Evolutionary conservation across 1,140 invertebrate genomes (phyloP).

Genomic region (Magallana ariakensis): DNA sequence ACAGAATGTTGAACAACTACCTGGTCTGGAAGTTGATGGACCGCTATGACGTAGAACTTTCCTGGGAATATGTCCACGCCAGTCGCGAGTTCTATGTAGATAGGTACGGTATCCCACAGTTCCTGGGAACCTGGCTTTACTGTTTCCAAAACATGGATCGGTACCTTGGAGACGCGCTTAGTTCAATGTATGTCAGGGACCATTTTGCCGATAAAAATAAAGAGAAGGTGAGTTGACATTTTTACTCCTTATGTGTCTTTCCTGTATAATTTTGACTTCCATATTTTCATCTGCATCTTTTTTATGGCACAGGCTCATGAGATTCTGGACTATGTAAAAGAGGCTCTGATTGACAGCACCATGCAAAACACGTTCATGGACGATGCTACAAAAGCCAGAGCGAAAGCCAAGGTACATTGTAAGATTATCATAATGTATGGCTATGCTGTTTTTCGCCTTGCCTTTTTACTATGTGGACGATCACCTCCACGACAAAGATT

Average conservation of each 20-base stretch:
- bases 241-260: not conserved
- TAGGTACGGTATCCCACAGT: conserved; percentile 80
- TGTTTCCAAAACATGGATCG: conserved; percentile 81
- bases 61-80: conserved; percentile 81
- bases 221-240: conserved; percentile 66
- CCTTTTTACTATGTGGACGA: no score
- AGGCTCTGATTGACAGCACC: conserved; percentile 65
- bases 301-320: conserved; percentile 68
- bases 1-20: conserved; percentile 83
- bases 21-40: conserved; percentile 83
- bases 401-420: conserved; percentile 60
- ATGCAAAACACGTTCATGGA: conserved; percentile 52
- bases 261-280: no score
- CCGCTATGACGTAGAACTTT: conserved; percentile 83
- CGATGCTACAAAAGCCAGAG: conserved; percentile 44
- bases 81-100: conserved; percentile 81
- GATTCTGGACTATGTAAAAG: conserved; percentile 77
- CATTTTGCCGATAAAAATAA: conserved; percentile 74
- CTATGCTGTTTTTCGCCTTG: no score
- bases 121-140: conserved; percentile 82
- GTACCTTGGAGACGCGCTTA: conserved; percentile 82
- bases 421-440: not conserved
- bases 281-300: no score
- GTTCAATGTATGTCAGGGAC: conserved; percentile 81
- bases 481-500: no score